Conservation (phyloP, 2,888 invertebrate genomes). For the Athripsodes cinereus region DNA sequence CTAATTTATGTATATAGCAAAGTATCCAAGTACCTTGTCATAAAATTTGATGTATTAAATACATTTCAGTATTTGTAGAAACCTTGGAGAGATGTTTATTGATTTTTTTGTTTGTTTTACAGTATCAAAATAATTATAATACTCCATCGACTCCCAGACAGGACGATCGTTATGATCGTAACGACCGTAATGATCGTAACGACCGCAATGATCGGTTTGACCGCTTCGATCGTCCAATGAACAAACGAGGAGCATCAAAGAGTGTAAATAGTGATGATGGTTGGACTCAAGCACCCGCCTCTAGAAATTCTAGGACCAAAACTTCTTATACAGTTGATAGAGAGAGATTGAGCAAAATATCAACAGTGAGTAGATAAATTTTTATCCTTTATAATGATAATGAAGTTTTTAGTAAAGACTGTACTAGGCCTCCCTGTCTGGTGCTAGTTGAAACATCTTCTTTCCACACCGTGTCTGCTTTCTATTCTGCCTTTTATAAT, state of each 20-base stretch:
- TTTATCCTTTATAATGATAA: neutral
- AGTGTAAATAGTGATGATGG: slow-evolving; percentile 33
- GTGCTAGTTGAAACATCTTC: no score
- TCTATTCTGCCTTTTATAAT: no score
- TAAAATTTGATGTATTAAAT: no score
- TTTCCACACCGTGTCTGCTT: no score
- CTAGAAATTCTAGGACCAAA: slow-evolving; percentile 13
- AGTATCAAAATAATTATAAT: slow-evolving; percentile 6
- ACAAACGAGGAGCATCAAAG: slow-evolving; percentile 37
- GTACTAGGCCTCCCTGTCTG: no score
- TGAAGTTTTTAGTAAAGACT: no score
- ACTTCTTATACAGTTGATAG: slow-evolving; percentile 16
- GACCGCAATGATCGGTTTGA: neutral
- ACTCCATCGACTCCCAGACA: neutral
- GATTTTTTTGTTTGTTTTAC: neutral
- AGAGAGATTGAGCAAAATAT: slow-evolving; percentile 15
- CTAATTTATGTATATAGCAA: no score
- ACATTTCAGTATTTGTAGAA: no score
- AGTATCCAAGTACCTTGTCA: no score
- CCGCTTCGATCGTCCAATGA: slow-evolving; percentile 36
- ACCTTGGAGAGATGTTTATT: no score
- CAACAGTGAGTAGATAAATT: neutral
- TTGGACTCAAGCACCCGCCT: slow-evolving; percentile 31
- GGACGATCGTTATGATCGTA: slow-evolving; percentile 41
- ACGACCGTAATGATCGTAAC: slow-evolving; percentile 44